These are phyloP conservation scores for Tetanocera ferruginea DNA, from an alignment of 2,888 invertebrate genomes.

Conservation along the genomic window DNA sequence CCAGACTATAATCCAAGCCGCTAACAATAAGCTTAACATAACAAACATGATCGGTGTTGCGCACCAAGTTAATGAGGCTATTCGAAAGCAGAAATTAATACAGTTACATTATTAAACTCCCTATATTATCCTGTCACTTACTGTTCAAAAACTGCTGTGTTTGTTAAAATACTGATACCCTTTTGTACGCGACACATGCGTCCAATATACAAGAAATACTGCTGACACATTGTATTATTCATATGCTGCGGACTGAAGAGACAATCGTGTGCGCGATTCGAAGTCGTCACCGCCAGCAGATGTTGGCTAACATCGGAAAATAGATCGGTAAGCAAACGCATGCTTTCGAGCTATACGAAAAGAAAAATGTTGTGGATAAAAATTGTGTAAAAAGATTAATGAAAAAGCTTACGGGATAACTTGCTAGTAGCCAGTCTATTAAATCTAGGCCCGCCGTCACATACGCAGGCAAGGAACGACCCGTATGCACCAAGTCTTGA, in stretches of 20 bases:
- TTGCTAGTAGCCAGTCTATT: conserved; percentile 67
- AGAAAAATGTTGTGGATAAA: neutral
- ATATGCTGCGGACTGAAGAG: conserved; percentile 90
- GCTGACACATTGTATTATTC: conserved; percentile 90
- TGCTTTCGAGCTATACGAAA: conserved; percentile 74
- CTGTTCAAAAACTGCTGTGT: conserved; percentile 82
- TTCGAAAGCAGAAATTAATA: conserved; percentile 52
- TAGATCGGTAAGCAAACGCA: conserved; percentile 81
- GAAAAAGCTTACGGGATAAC: conserved; percentile 56
- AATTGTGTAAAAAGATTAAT: neutral
- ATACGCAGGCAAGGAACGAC: conserved; percentile 63
- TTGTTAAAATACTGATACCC: conserved; percentile 80
- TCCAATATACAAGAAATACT: conserved; percentile 94
- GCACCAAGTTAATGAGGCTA: conserved; percentile 85
- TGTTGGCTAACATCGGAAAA: conserved; percentile 85
- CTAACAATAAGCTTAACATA: conserved; percentile 95
- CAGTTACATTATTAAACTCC: too few relatives aligned
- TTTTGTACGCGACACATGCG: conserved; percentile 81
- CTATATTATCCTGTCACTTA: conserved; percentile 67
- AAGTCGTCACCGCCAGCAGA: conserved; percentile 79
- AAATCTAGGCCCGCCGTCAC: conserved; percentile 68
- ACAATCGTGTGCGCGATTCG: conserved; percentile 86
- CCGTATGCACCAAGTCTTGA: conserved; percentile 76
- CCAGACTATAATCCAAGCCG: conserved; percentile 87
- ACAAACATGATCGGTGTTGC: conserved; percentile 87